These are phyloP conservation scores for Taphrorychus bicolor DNA, from an alignment of 2,888 invertebrate species.

Conservation along the genomic window DNA sequence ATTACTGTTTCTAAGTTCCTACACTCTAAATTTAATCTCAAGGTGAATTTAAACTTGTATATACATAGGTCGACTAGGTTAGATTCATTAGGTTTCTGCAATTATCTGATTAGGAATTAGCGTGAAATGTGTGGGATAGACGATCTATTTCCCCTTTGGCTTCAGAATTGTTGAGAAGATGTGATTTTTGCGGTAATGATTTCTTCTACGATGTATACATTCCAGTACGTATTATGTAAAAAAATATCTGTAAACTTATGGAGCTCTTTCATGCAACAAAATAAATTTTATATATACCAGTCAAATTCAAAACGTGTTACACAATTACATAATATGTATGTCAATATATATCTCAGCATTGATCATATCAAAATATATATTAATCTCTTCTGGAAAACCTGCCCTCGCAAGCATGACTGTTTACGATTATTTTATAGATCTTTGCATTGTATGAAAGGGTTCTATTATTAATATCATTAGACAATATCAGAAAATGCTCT, in stretches of 20 bases:
- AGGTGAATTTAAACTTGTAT: conserved; percentile 24
- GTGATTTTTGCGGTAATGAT: too few species aligned
- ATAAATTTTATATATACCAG: too few species aligned
- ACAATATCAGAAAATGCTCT: conserved; percentile 17
- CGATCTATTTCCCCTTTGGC: neutral
- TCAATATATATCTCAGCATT: too few species aligned
- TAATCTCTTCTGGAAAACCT: neutral
- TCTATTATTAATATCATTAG: neutral
- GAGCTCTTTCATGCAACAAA: too few species aligned
- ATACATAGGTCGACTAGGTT: neutral
- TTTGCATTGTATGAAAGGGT: conserved; percentile 2
- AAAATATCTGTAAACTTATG: too few species aligned
- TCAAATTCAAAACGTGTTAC: too few species aligned
- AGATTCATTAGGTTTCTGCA: neutral
- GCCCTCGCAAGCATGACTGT: neutral
- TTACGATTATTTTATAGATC: neutral
- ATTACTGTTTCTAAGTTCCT: conserved; percentile 20
- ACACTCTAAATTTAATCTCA: conserved; percentile 15
- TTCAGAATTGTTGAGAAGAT: neutral
- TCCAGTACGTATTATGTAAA: too few species aligned
- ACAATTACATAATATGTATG: too few species aligned
- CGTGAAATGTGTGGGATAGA: neutral
- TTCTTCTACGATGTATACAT: too few species aligned
- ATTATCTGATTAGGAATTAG: neutral
- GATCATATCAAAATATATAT: neutral